Evolutionary conservation across 2,888 invertebrate species (phyloP).

Genomic region (Ernsta delagoae): DNA sequence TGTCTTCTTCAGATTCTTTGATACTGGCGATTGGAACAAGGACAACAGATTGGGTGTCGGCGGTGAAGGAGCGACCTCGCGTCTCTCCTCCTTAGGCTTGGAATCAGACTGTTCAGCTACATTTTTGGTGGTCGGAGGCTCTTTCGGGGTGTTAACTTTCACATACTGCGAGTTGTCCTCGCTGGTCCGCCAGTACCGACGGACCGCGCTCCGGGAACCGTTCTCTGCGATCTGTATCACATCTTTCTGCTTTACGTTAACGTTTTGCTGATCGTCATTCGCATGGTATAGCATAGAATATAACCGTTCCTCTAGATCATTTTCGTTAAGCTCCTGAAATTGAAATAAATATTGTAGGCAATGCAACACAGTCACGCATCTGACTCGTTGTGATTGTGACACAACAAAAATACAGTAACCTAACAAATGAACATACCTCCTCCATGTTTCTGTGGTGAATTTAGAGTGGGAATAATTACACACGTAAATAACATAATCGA

Average conservation of each 20-base stretch:
- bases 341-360: conserved; percentile 48
- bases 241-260: conserved; percentile 54
- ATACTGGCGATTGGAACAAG: conserved; percentile 63
- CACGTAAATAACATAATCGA: conserved; percentile 79
- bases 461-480: conserved; percentile 68
- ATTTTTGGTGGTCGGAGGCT: conserved; percentile 42
- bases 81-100: conserved; percentile 40
- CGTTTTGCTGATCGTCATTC: conserved; percentile 66
- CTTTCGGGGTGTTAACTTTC: conserved; percentile 57
- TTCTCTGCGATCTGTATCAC: conserved; percentile 52
- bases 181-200: conserved; percentile 73
- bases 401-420: conserved; percentile 71
- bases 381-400: conserved; percentile 52
- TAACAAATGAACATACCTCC: conserved; percentile 59
- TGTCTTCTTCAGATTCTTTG: conserved; percentile 60
- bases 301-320: conserved; percentile 77
- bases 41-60: conserved; percentile 53
- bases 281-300: conserved; percentile 80
- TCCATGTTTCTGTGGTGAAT: conserved; percentile 76
- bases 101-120: conserved; percentile 43
- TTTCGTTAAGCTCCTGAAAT: conserved; percentile 79
- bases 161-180: conserved; percentile 56
- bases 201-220: conserved; percentile 62
- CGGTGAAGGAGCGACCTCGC: conserved; percentile 41
- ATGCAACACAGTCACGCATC: conserved; percentile 48